Base-by-base conservation (phyloP, 2,888 invertebrate genomes). In the Archips crataeganus region DNA sequence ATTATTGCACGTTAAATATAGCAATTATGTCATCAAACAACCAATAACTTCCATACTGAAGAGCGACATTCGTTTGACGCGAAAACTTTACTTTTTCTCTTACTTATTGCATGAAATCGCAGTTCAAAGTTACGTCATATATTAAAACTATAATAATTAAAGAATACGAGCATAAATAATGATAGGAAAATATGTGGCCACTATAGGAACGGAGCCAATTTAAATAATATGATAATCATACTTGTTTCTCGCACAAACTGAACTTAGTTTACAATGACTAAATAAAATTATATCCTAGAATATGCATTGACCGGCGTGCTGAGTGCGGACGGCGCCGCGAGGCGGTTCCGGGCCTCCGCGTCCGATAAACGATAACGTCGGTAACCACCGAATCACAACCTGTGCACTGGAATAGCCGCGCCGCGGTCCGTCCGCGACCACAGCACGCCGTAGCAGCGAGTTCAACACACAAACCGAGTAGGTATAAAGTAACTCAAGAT, bases 221-320 rank as follows among this genome's bases (percentile, higher is more conserved):
- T 85, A 85, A 84, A 87, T 86, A 32, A 87, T 82, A 84, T 82
- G 82, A 84, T 86, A 81, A 85, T 82, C 83, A 84, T 86, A 87
- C 82, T 84, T 83, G 82, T 85, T 84, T 87, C 84, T 84, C 87
- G 86, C 89, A 89, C 89, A 87, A 89, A 90, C 85, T 87, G 90
- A 92, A 92, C 92, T 92, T 92, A 92, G 82, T 87, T 82, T 86
- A 91, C 82, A 85, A 91, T 93, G 93, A 94, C 93, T 93, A 93
- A 92, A 93, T 92, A 92, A 93, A 87, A 86, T 88, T 91, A 92
- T 85, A 89, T 85, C 81, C 91, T 93, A 93, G 79, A 89, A 88
- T 92, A 91, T 86, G 87, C 86, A 85, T 85, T 82, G 78, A 79
- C 75, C 81, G 79, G 78, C 77, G 81, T 80, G 85, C 79, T 82